Conservation (phyloP, 2,797 vertebrate genomes). For the Xenentodon cancila region DNA sequence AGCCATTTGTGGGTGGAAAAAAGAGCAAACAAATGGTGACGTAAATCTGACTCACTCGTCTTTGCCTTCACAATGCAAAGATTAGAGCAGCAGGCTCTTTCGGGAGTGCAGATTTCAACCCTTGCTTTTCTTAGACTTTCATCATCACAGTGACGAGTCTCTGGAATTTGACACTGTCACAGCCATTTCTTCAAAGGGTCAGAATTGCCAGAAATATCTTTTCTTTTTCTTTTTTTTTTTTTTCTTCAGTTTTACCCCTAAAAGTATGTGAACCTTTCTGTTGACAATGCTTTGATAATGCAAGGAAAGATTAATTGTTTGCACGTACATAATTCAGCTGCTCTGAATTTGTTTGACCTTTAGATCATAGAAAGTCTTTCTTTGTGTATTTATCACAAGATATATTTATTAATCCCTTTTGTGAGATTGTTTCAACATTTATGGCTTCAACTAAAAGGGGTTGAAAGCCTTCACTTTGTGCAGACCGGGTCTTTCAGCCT, state of each 20-base stretch:
- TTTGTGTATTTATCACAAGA: constrained; percentile 45
- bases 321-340: constrained; percentile 14
- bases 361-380: constrained; percentile 22
- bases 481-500: constrained; percentile 24
- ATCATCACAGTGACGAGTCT: constrained; percentile 75
- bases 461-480: constrained; percentile 15
- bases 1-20: constrained; percentile 77
- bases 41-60: constrained; percentile 85
- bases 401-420: constrained; percentile 42
- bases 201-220: constrained; percentile 51
- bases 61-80: constrained; percentile 82
- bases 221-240: constrained; percentile 34
- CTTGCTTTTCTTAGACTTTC: constrained; percentile 82
- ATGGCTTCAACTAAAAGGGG: constrained; percentile 22
- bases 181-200: constrained; percentile 79
- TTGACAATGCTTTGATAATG: constrained; percentile 44
- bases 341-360: constrained; percentile 34
- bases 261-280: constrained; percentile 31
- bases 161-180: constrained; percentile 84
- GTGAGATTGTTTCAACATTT: constrained; percentile 38
- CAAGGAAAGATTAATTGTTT: constrained; percentile 22
- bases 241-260: constrained; percentile 49
- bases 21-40: constrained; percentile 82
- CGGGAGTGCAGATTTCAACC: constrained; percentile 79
- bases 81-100: constrained; percentile 81